phyloP scores from a whole-genome alignment of 2,888 invertebrate species.

The Philopedon plagiatum region DNA sequence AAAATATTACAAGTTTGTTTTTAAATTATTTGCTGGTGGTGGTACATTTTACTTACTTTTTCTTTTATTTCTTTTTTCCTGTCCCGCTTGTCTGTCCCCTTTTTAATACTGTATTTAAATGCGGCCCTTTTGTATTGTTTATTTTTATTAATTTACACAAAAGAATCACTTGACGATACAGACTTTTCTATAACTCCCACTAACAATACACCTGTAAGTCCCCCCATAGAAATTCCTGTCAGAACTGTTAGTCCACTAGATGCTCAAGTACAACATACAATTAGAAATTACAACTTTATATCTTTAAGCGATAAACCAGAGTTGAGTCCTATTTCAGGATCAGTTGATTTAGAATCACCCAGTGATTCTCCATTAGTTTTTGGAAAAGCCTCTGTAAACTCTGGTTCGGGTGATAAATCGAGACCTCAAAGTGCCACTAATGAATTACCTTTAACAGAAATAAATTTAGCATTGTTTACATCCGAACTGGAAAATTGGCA shows the following conservation, averaged over 20 bases:
- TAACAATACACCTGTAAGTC: constrained; percentile 63
- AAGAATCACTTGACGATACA: constrained; percentile 55
- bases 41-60: constrained; percentile 57
- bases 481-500: constrained; percentile 58
- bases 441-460: constrained; percentile 76
- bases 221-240: constrained; percentile 64
- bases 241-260: constrained; percentile 65
- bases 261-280: constrained; percentile 42
- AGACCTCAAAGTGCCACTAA: constrained; percentile 76
- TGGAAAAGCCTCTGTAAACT: constrained; percentile 25
- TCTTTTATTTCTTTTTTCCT: constrained; percentile 60
- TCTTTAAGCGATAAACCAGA: constrained; percentile 55
- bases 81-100: constrained; percentile 53
- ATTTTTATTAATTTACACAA: constrained; percentile 33
- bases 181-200: constrained; percentile 62
- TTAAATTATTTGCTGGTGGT: constrained; percentile 50
- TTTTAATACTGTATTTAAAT: constrained; percentile 7
- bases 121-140: constrained; percentile 4
- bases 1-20: constrained; percentile 25
- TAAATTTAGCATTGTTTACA: constrained; percentile 66
- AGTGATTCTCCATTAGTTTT: constrained; percentile 58
- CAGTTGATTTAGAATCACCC: constrained; percentile 62
- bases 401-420: constrained; percentile 43
- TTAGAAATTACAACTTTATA: constrained; percentile 51
- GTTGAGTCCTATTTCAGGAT: constrained; percentile 65